Conservation (phyloP, 2,888 invertebrate species). For the Pachymerium ferrugineum region DNA sequence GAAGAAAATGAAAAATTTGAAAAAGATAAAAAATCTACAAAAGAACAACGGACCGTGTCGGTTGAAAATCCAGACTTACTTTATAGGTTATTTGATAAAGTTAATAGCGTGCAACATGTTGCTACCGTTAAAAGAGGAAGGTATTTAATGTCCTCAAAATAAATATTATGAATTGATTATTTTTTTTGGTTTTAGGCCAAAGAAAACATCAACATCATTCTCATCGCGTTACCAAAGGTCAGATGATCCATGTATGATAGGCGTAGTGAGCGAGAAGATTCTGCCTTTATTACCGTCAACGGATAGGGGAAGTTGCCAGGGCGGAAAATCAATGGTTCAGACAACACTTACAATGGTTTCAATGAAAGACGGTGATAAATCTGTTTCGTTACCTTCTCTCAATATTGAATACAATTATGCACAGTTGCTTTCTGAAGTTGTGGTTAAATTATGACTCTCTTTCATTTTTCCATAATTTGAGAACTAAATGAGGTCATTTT, state of each 20-base stretch:
- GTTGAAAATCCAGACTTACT: conserved; percentile 52
- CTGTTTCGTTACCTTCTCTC: conserved; percentile 48
- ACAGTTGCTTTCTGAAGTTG: conserved; percentile 52
- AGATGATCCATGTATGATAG: conserved; percentile 52
- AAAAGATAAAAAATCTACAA: neutral
- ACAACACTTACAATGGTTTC: conserved; percentile 45
- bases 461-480: neutral
- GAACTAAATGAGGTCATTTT: neutral
- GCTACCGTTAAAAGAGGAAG: conserved; percentile 42
- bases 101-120: conserved; percentile 41
- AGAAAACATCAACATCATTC: conserved; percentile 36
- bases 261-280: conserved; percentile 47
- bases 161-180: neutral
- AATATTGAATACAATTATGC: conserved; percentile 52
- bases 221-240: conserved; percentile 41
- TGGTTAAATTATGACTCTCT: conserved; percentile 46
- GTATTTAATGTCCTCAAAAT: conserved; percentile 38
- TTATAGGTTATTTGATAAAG: conserved; percentile 51
- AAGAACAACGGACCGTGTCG: conserved; percentile 38
- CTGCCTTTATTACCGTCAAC: conserved; percentile 47
- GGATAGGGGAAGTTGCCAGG: conserved; percentile 39
- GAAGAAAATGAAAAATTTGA: conserved; percentile 38
- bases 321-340: conserved; percentile 33
- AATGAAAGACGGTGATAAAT: conserved; percentile 47
- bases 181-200: conserved; percentile 37